Evolutionary conservation across 2,113 vertebrate species (phyloP), one percentile per base, ranked within the genome.

Genomic region (Petrocephalus microphthalmus): DNA sequence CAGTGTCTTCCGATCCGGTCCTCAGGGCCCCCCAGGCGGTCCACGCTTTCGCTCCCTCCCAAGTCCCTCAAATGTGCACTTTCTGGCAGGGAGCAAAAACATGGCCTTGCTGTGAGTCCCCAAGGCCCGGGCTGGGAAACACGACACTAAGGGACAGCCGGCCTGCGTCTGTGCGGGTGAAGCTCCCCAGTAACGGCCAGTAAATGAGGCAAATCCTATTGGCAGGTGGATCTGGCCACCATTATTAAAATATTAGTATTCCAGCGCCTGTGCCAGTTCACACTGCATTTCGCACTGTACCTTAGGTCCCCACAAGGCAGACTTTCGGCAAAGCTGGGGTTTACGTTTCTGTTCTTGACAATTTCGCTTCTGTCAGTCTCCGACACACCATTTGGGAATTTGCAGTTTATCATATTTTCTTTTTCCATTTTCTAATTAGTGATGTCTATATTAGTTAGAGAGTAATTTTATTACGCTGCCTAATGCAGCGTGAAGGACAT

Each of bases 401-500:
- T 25, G 7, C 15, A 47, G 22, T 42, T 83, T 83, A 25, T 25
- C 10, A 57, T 83, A n/a, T 83, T 83, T 47, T 45, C 52, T 6
- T 33, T 86, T 86, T 56, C 19, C 5, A 25, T 57, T 37, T 86
- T 52, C 42, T 60, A 52, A 45, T 86, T 86, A 45, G 85, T 64
- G 85, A 45, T 45, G 85, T 86, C 85, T 60, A 10, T 86, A 42
- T 45, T 60, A 29, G 56, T 60, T 47, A 45, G 7, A 1, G 53
- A 56, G 29, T 45, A 83, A 83, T 60, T 60, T 45, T 19, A 20
- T n/a, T 71, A 67, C 1, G 7, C 56, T 56, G 71, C 52, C 49
- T 88, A 57, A 88, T 88, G 53, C 37, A 49, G 74, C 60, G 51
- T 88, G 87, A 87, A 87, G 85, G 83, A 45, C 83, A 86, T 47